Evolutionary conservation across 2,113 vertebrate genomes (phyloP), one percentile per base, ranked within the genome.

Genomic region (Leucopsar rothschildi): DNA sequence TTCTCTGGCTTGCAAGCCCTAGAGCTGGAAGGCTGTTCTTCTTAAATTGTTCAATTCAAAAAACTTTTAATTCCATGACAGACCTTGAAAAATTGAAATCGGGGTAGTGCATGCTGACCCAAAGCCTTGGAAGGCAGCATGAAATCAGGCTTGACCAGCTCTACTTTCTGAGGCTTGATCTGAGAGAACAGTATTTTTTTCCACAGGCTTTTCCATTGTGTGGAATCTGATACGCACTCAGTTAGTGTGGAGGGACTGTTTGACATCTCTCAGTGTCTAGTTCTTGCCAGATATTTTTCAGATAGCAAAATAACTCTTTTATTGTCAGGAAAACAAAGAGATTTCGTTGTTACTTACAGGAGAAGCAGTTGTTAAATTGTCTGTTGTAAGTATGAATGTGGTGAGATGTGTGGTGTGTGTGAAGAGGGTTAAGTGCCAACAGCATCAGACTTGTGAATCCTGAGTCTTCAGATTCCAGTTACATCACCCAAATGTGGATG

Each of bases 21-120:
- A 21, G 59, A 75, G 84, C 91, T 92, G 81, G 86, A 95, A 94
- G 71, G 55, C 79, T 89, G 84, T 78, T 39, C 39, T 84, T 92
- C 95, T 94, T 90, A 91, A 96, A 81, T 73, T 89, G 70, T 97
- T 92, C 79, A 42, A n/a, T 87, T 88, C 90, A 95, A 82, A 95
- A 83, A 93, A 82, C 91, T 83, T 90, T 4, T 93, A 93, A 97
- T 95, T 95, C 92, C 68, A 28, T 96, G 90, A 92, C 91, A 90
- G 87, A 93, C 95, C 80, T 92, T 93, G 75, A 70, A 88, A 80
- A 95, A 94, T 88, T 29, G 27, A 69, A 95, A 86, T 81, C 14
- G 70, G 96, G 86, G 59, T 56, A 79, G 65, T 78, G 56, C 69
- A 4, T 49, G 77, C 91, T 87, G 78, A 96, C 93, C 96, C 92